Evolutionary conservation across 2,113 vertebrate genomes (phyloP), one percentile per base, ranked within the genome.

Genomic region (Hippocampus abdominalis): DNA sequence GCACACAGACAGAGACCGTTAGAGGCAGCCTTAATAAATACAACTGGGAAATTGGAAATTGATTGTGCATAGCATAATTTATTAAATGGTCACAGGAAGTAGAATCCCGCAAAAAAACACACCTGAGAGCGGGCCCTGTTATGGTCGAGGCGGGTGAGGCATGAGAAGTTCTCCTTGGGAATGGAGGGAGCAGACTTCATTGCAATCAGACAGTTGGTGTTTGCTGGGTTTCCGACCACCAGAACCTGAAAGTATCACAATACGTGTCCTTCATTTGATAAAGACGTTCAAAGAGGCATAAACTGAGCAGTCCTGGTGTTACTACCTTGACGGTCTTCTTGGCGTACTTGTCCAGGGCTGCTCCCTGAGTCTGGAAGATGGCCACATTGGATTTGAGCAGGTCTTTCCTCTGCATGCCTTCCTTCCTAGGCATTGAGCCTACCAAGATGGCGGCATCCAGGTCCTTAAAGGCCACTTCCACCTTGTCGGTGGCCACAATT

Each of bases 321-420:
- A 5, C 42, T 83, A 99, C 97, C 94, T 98, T 98, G 67, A 98
- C 97, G 8, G 93, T 94, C 88, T 98, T 98, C 91, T 97, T 98
- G 79, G 97, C 93, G 29, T 94, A 95, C 72, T 96, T 97, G 12
- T 99, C 95, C 89, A 99, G 88, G 32, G 97, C 96, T 29, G 92
- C 73, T 57, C 97, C 97, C 86, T 99, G 97, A 71, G 92, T 93
- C 87, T 97, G 96, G 85, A 99, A 99, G 88, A 99, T 99, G 71
- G 94, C 94, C 79, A 96, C 95, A 23, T 98, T 99, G 60, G 97
- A 96, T 87, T 98, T 96, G 39, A 99, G 94, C 48, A 99, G 92
- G 89, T 99, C 96, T 87, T 98, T 98, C 81, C 97, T 94, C 86
- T 98, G 96, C 96, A 99, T 99, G 74, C 97, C 97, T 36, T 99